A percentile compares a stretch with the other conserved stretches of the same genome.
phyloP scores from a whole-genome alignment of 1,140 invertebrate genomes.

The Pogonomyrmex californicus region DNA sequence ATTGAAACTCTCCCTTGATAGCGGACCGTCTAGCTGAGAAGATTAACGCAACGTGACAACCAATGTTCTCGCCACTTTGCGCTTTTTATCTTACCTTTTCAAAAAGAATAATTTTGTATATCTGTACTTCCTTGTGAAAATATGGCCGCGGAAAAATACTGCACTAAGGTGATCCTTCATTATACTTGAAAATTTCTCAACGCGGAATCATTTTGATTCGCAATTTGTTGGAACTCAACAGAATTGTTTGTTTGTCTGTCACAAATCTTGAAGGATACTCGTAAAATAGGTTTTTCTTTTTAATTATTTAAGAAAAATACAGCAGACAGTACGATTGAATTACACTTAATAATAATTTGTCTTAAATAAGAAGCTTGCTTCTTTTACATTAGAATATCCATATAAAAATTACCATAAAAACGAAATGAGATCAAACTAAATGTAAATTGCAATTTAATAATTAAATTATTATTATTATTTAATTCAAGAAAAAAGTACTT shows the following conservation, averaged over 20 bases:
- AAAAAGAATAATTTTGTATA: slow-evolving; percentile 33
- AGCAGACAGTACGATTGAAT: neutral
- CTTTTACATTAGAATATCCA: neutral
- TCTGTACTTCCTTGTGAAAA: slow-evolving; percentile 16
- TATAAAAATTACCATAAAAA: neutral
- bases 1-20: neutral
- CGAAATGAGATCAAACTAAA: neutral
- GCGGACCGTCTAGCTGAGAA: neutral
- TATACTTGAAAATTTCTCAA: slow-evolving; percentile 52
- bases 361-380: neutral
- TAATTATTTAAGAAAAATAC: slow-evolving; percentile 10
- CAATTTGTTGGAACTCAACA: slow-evolving; percentile 38
- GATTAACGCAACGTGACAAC: slow-evolving; percentile 30
- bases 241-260: neutral
- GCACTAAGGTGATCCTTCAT: slow-evolving; percentile 48
- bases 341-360: neutral
- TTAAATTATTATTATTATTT: neutral
- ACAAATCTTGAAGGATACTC: slow-evolving; percentile 23
- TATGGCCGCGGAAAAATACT: slow-evolving; percentile 40
- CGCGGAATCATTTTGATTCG: slow-evolving; percentile 25
- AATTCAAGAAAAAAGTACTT: neutral
- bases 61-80: neutral
- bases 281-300: neutral
- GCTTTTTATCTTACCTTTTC: slow-evolving; percentile 36
- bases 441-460: neutral